A percentile compares a stretch with the other conserved stretches of the same genome.
phyloP scores from a whole-genome alignment of 2,888 invertebrate species.

The Tetragonula carbonaria region DNA sequence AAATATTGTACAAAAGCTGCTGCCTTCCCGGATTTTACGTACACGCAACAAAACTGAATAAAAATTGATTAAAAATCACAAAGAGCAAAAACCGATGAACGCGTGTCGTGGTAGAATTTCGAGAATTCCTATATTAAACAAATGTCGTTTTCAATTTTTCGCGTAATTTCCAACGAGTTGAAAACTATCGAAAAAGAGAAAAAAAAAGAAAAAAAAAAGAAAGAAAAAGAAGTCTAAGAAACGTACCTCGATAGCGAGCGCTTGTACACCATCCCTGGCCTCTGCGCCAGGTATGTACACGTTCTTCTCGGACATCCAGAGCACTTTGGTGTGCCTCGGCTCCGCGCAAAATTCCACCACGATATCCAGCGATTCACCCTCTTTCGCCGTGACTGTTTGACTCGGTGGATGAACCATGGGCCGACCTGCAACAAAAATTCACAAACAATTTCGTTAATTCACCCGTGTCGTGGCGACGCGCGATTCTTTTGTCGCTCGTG shows the following conservation, averaged over 20 bases:
- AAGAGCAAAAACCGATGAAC: background rate
- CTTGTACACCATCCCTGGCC: conserved; percentile 81
- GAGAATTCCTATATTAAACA: no score
- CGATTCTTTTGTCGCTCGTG: conserved; percentile 27
- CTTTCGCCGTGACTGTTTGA: conserved; percentile 88
- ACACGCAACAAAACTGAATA: background rate
- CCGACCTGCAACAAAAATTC: conserved; percentile 85
- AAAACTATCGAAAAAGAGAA: no score
- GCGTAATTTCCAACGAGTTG: no score
- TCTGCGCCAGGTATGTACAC: conserved; percentile 86
- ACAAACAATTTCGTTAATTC: conserved; percentile 48
- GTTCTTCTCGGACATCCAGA: conserved; percentile 87
- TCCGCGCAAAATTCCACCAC: conserved; percentile 92
- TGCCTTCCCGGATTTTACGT: background rate
- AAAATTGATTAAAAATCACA: background rate
- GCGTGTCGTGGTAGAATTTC: background rate
- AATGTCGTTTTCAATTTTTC: no score
- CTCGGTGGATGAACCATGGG: conserved; percentile 88
- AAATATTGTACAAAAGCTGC: no score
- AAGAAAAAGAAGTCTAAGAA: background rate
- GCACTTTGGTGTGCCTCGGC: conserved; percentile 87
- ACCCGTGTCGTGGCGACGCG: conserved; percentile 24
- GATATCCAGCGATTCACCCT: conserved; percentile 88
- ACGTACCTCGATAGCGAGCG: conserved; percentile 78
- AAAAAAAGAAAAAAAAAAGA: no score